phyloP scores from a whole-genome alignment of 2,888 invertebrate genomes.

The Noctua fimbriata region DNA sequence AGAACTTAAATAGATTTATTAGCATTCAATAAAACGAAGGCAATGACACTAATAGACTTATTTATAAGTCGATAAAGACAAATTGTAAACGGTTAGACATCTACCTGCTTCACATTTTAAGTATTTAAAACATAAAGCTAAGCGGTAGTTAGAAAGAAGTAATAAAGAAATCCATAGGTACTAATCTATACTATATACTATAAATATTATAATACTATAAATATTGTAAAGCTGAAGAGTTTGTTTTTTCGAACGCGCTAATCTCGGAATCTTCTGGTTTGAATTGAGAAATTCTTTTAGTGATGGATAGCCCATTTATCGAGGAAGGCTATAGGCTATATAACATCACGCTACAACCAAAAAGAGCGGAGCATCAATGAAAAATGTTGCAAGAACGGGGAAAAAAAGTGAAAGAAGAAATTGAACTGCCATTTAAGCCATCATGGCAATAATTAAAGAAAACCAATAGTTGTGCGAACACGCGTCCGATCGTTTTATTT shows the following conservation, averaged over 20 bases:
- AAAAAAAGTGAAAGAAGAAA: conserved; percentile 1
- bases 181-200: too few species aligned
- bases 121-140: not conserved
- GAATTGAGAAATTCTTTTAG: too few species aligned
- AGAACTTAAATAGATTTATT: conserved; percentile 36
- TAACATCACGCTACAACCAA: too few species aligned
- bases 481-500: not conserved
- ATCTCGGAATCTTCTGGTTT: too few species aligned
- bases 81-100: not conserved
- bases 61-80: conserved; percentile 7
- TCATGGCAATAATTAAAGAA: not conserved
- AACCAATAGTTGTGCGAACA: not conserved
- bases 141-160: not conserved
- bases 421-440: not conserved
- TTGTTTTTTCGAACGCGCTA: too few species aligned
- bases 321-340: too few species aligned
- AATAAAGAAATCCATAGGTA: too few species aligned
- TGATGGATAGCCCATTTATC: too few species aligned
- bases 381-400: too few species aligned
- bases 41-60: not conserved
- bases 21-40: conserved; percentile 30
- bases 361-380: too few species aligned
- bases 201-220: too few species aligned
- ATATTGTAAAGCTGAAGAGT: too few species aligned
- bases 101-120: not conserved